Evolutionary conservation across 2,113 vertebrate genomes (phyloP).

Genomic region (Cyanistes caeruleus): DNA sequence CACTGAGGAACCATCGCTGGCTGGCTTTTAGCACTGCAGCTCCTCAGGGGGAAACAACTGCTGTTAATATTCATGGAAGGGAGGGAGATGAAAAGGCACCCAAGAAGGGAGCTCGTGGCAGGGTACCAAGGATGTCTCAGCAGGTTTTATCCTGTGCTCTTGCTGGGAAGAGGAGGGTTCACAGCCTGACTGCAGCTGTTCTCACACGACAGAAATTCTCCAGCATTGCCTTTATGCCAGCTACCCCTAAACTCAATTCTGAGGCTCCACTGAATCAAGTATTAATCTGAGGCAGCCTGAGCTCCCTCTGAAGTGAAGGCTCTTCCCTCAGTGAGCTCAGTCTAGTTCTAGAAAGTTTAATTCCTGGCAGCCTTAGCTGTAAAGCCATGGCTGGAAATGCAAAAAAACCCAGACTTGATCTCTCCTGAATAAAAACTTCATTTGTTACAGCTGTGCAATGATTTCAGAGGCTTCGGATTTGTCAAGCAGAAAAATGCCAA

Average conservation of each 20-base stretch:
- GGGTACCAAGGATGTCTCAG: slow-evolving; percentile 18
- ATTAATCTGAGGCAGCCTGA: not conserved
- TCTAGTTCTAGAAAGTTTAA: not conserved
- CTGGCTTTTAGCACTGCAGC: not conserved
- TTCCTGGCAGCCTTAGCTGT: not conserved
- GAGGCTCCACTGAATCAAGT: not conserved
- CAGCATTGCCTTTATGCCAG: not conserved
- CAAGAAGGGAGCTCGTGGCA: slow-evolving; percentile 11
- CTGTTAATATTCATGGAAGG: slow-evolving; percentile 21
- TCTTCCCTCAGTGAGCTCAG: not conserved
- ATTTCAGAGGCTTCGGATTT: not conserved
- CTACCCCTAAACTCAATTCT: not conserved
- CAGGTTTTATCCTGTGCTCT: slow-evolving; percentile 41
- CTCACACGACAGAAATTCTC: not conserved
- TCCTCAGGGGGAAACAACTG: not conserved
- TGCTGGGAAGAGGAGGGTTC: not conserved
- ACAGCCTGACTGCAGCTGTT: not conserved
- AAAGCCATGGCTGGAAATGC: not conserved
- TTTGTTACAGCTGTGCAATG: not conserved
- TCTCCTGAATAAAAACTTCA: not conserved
- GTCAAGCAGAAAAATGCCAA: not conserved
- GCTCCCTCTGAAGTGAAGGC: not conserved
- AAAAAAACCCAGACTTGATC: not conserved
- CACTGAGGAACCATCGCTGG: not conserved
- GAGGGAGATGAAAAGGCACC: slow-evolving; percentile 21